These are phyloP conservation scores for Rapana venosa DNA, from an alignment of 2,888 invertebrate genomes.

Conservation along the genomic window DNA sequence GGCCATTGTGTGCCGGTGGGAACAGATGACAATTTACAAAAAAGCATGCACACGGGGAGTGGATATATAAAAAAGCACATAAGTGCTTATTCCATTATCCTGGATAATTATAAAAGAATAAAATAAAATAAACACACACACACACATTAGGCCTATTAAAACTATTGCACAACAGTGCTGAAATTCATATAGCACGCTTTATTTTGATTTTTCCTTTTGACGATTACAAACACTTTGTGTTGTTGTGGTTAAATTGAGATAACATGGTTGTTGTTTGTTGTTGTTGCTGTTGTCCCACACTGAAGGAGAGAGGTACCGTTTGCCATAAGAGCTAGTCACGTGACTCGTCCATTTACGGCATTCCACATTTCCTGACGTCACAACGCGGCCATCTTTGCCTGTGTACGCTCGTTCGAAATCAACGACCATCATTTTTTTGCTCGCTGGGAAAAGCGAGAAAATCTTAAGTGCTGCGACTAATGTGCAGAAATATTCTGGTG, in stretches of 20 bases:
- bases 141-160: not conserved
- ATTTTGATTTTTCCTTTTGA: not conserved
- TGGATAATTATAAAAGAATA: not conserved
- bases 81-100: not conserved
- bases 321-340: constrained; percentile 26
- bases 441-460: constrained; percentile 56
- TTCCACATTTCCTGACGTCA: constrained; percentile 53
- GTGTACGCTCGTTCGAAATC: constrained; percentile 37
- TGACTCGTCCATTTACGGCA: constrained; percentile 44
- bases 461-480: constrained; percentile 59
- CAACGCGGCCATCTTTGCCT: constrained; percentile 48
- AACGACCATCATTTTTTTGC: constrained; percentile 40
- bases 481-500: constrained; percentile 70
- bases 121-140: too few relatives aligned
- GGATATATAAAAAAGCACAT: not conserved
- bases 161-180: not conserved
- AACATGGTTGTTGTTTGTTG: not conserved
- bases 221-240: not conserved
- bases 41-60: too few relatives aligned
- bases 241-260: not conserved
- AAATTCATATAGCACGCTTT: not conserved
- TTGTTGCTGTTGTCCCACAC: not conserved
- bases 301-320: too few relatives aligned
- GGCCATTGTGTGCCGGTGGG: not conserved
- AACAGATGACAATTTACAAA: too few relatives aligned